A percentile compares a stretch with the other conserved stretches of the same genome.
These are phyloP conservation scores for Chymomyza fuscimana DNA, from an alignment of 2,888 invertebrate species.

Conservation along the genomic window DNA sequence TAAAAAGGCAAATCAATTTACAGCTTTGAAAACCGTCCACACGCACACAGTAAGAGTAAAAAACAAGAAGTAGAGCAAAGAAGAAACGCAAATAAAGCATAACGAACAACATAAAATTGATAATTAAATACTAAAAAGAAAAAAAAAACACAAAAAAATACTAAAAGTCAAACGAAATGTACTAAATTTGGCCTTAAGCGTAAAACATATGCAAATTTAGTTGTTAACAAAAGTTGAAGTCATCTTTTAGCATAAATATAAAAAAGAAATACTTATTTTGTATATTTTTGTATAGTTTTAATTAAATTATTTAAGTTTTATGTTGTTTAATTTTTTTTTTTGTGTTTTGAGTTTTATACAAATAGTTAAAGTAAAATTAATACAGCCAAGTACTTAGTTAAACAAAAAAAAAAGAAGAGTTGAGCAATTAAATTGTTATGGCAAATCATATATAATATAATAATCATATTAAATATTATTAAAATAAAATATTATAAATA, in stretches of 20 bases:
- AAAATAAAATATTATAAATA: conserved; percentile 32
- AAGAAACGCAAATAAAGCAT: conserved; percentile 27
- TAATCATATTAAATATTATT: background rate
- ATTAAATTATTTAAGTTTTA: background rate
- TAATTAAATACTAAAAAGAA: conserved; percentile 17
- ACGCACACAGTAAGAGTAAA: conserved; percentile 66
- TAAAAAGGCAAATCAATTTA: conserved; percentile 60
- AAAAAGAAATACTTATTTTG: conserved; percentile 36
- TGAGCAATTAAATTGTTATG: conserved; percentile 11
- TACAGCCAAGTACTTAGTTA: conserved; percentile 8
- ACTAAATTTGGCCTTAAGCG: conserved; percentile 62
- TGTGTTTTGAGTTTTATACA: background rate
- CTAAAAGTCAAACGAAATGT: conserved; percentile 37
- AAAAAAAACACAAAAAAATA: conserved; percentile 16
- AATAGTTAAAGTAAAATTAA: background rate
- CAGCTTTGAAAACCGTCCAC: conserved; percentile 73
- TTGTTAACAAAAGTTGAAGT: conserved; percentile 57
- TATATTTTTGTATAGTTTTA: conserved; percentile 21
- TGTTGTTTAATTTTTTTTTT: conserved; percentile 3
- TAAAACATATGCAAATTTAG: conserved; percentile 34
- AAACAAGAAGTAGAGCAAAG: no score
- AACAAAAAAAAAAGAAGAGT: conserved; percentile 11
- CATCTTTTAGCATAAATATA: conserved; percentile 40
- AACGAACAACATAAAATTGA: conserved; percentile 29
- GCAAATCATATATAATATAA: background rate